Evolutionary conservation across 2,888 invertebrate genomes (phyloP), one percentile per base, ranked within the genome.

Genomic region (Octodonta nipae): DNA sequence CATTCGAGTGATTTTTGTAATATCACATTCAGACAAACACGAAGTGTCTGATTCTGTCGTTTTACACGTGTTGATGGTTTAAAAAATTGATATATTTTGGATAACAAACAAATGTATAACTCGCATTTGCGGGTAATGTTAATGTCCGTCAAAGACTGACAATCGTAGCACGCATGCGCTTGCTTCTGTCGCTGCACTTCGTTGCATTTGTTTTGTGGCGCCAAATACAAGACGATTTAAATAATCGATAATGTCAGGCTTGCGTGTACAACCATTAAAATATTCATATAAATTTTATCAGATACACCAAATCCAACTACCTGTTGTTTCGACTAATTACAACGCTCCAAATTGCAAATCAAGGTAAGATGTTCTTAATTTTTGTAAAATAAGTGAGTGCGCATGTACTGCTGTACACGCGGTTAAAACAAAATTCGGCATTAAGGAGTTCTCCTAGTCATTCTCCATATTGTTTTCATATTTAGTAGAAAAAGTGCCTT

Each of bases 231-330:
- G 20, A 37, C 34, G 28, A 43, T 49, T 49, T 37, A 35, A 48
- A 49, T 44, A 47, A 50, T 57, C 57, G 51, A 56, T 57, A 55
- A 35, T 31, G 34, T 35, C 15, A 50, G 43, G 46, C 43, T 32
- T 55, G 56, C 55, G 54, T 42, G 32, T 38, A 11, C n/a, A n/a
- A n/a, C n/a, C n/a, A n/a, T n/a, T n/a, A n/a, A n/a, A n/a, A n/a
- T n/a, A n/a, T n/a, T n/a, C n/a, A n/a, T n/a, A n/a, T n/a, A n/a
- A n/a, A n/a, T n/a, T n/a, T n/a, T n/a, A n/a, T n/a, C n/a, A n/a
- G n/a, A n/a, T n/a, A n/a, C n/a, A n/a, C n/a, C n/a, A n/a, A n/a
- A n/a, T n/a, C n/a, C n/a, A n/a, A n/a, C n/a, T n/a, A n/a, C n/a
- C n/a, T n/a, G n/a, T n/a, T n/a, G n/a, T n/a, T n/a, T n/a, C n/a